Percentiles rank a stretch among this genome's conserved stretches.
These are phyloP conservation scores for Phylloscopus collybita DNA, from an alignment of 2,797 vertebrate genomes.

Conservation along the genomic window DNA sequence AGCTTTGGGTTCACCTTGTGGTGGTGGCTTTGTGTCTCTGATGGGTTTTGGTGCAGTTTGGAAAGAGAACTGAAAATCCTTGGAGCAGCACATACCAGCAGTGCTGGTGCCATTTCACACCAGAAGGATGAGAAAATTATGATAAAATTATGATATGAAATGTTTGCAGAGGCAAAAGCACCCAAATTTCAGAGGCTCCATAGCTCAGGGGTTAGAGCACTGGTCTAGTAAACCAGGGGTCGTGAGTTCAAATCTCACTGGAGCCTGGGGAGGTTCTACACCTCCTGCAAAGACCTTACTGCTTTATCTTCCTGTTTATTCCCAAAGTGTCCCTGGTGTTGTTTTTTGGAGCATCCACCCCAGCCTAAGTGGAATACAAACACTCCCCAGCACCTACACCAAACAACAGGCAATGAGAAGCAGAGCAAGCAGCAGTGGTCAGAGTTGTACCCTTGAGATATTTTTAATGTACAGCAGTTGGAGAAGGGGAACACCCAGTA, in stretches of 20 bases:
- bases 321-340: accelerated
- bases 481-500: neutral
- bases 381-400: accelerated
- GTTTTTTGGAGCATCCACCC: neutral
- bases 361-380: neutral
- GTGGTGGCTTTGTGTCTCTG: neutral
- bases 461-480: accelerated
- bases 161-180: accelerated
- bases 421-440: neutral
- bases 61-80: neutral
- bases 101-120: too few species aligned
- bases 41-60: neutral
- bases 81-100: neutral
- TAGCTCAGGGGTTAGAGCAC: conserved; percentile 76
- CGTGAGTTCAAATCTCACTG: conserved; percentile 80
- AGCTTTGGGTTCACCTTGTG: neutral
- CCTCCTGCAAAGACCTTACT: accelerated
- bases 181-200: neutral
- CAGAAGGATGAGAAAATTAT: neutral
- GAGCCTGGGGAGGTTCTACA: neutral
- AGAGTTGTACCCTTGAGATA: neutral
- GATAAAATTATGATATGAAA: neutral
- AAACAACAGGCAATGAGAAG: neutral
- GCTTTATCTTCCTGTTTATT: accelerated
- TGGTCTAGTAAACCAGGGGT: conserved; percentile 77